phyloP scores from a whole-genome alignment of 2,797 vertebrate species.

The Sebastes oblongus region DNA sequence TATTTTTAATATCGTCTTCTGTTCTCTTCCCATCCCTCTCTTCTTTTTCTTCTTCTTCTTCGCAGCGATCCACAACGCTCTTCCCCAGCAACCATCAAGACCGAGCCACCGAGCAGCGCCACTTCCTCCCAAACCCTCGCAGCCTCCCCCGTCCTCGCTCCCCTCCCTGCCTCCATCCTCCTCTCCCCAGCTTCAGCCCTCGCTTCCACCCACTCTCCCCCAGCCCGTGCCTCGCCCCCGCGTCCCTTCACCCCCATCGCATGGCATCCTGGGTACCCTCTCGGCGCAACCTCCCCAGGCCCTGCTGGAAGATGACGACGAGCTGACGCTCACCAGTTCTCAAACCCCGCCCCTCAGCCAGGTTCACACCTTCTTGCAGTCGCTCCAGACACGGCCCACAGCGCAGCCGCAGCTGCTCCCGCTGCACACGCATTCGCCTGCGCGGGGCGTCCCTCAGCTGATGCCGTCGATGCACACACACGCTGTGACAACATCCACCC shows the following conservation, averaged over 20 bases:
- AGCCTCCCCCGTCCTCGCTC: conserved; percentile 65
- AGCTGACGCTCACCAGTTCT: conserved; percentile 45
- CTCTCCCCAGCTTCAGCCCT: conserved; percentile 54
- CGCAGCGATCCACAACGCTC: conserved; percentile 89
- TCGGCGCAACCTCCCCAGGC: conserved; percentile 81
- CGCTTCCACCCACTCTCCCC: conserved; percentile 56
- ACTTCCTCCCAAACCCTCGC: conserved; percentile 85
- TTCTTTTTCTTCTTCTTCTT: conserved; percentile 5
- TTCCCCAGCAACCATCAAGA: conserved; percentile 92
- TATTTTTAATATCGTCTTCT: background rate
- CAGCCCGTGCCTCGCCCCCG: conserved; percentile 55
- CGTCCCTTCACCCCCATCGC: conserved; percentile 67
- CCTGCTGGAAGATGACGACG: conserved; percentile 81
- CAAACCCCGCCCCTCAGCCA: conserved; percentile 78
- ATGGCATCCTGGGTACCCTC: conserved; percentile 75
- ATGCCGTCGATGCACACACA: conserved; percentile 61
- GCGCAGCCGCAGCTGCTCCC: conserved; percentile 33
- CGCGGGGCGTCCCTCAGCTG: conserved; percentile 50
- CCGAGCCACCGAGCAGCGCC: conserved; percentile 90
- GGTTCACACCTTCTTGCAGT: conserved; percentile 85
- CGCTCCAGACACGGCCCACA: conserved; percentile 59
- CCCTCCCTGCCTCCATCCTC: conserved; percentile 53
- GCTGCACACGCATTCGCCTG: conserved; percentile 45
- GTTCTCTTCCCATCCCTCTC: background rate
- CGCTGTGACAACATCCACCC: conserved; percentile 54